Percentiles rank a stretch among this genome's conserved stretches.
These are phyloP conservation scores for Trichoplusia ni DNA, from an alignment of 1,140 invertebrate species.

Conservation along the genomic window DNA sequence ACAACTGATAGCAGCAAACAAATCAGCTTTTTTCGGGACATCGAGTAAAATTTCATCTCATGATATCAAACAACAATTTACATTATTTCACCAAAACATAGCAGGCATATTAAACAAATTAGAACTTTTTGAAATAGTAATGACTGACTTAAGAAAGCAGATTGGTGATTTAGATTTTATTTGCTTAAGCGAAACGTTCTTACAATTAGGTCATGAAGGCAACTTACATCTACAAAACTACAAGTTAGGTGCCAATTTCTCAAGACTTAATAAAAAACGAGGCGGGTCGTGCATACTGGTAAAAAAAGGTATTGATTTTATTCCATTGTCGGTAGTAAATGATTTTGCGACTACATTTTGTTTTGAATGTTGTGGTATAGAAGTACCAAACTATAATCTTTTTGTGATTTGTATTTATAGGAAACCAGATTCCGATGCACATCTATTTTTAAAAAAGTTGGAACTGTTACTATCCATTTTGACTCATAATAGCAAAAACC, in stretches of 20 bases:
- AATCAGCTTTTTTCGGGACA: not conserved
- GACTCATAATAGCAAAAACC: not conserved
- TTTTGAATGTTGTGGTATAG: not conserved
- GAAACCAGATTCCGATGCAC: not conserved
- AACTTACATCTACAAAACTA: not conserved
- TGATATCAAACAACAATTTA: not conserved
- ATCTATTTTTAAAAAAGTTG: not conserved
- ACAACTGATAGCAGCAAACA: not conserved
- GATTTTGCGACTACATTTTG: not conserved
- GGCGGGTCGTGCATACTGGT: constrained; percentile 2
- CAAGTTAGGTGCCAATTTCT: not conserved
- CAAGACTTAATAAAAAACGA: not conserved
- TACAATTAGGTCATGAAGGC: not conserved
- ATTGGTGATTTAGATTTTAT: not conserved
- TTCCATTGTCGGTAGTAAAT: not conserved
- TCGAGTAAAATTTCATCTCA: not conserved
- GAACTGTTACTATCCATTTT: not conserved
- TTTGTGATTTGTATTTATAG: not conserved
- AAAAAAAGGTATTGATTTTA: not conserved
- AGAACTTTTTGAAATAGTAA: not conserved
- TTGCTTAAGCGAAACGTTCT: not conserved
- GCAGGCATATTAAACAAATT: constrained; percentile 1
- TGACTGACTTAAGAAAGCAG: not conserved
- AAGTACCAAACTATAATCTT: not conserved
- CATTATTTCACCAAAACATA: constrained; percentile 2